Base-by-base conservation (phyloP, 1,140 invertebrate genomes). In the Arion vulgaris region DNA sequence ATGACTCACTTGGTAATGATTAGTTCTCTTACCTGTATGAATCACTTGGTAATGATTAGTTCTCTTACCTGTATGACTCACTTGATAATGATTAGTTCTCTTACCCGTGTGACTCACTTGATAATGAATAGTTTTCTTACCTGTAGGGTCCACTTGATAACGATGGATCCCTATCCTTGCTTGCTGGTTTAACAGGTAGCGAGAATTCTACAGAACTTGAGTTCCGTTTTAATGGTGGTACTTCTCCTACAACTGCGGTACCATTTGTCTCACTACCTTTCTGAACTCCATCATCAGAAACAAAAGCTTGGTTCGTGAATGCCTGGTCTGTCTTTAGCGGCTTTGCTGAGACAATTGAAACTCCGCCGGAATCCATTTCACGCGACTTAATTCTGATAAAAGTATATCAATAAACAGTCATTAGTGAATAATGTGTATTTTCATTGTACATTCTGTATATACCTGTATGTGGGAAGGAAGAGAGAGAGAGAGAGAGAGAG, bases 141-240 rank as follows among this genome's bases (percentile, higher is more conserved):
- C 80, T 81, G 80, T 81, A 81, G 38, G 80, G 80, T 57, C 71
- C 80, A 73, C 34, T 49, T 34, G 80, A 53, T 23, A 72, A 26
- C 13, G 78, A 71, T 34, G n/a, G 36, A 13, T n/a, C 28, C 45
- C 36, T 72, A n/a, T 74, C 57, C 28, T 57, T 38, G 23, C 80
- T 28, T 1, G 19, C 34, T 26, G 1, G 26, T n/a, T 62, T 74
- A 26, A 53, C 28, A 0, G 69, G 68, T 28, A 81, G 11, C 1
- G 45, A 53, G 28, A 81, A 81, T 11, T 81, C 80, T 38, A 81
- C 80, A 32, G 69, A 19, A 17, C 71, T 51, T 1, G 69, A 38
- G 32, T 74, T 62, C 23, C 69, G 32, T 49, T 81, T 81, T 1
- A 5, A 26, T 28, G 26, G 62, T 17, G 41, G 62, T n/a, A 23